phyloP scores from a whole-genome alignment of 2,888 invertebrate genomes.

The Athrips mouffetella region DNA sequence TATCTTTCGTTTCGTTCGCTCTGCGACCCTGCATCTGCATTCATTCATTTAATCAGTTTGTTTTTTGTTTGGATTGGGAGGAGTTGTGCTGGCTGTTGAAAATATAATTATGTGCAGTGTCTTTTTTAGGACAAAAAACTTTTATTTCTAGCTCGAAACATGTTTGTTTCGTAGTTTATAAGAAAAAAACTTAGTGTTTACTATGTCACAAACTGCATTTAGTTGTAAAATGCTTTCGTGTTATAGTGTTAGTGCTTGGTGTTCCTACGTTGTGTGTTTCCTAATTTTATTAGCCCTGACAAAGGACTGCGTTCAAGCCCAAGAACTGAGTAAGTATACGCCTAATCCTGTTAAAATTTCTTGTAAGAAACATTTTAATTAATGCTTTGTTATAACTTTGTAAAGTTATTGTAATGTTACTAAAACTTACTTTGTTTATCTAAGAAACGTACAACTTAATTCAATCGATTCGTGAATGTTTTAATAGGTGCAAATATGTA shows the following conservation, averaged over 20 bases:
- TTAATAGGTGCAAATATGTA: too few relatives aligned
- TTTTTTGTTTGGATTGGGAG: slow-evolving; percentile 10
- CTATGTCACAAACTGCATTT: slow-evolving; percentile 38
- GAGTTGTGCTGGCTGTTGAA: slow-evolving; percentile 30
- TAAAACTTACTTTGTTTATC: too few relatives aligned
- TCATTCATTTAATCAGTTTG: slow-evolving; percentile 8
- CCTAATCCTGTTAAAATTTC: slow-evolving; percentile 2
- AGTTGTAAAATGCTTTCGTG: slow-evolving; percentile 55
- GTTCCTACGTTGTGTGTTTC: slow-evolving; percentile 51
- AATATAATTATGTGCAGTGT: slow-evolving; percentile 43
- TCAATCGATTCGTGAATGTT: too few relatives aligned
- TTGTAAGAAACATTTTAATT: background rate
- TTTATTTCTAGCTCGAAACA: slow-evolving; percentile 25
- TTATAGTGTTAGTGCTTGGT: slow-evolving; percentile 54
- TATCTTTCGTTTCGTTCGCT: background rate
- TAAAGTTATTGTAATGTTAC: slow-evolving; percentile 1
- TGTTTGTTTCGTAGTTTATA: slow-evolving; percentile 15
- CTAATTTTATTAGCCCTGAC: slow-evolving; percentile 59
- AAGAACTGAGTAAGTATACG: slow-evolving; percentile 56
- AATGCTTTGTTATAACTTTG: background rate
- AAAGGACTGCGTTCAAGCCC: slow-evolving; percentile 59
- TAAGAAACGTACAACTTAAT: too few relatives aligned
- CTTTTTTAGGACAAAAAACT: slow-evolving; percentile 37
- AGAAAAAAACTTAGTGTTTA: slow-evolving; percentile 20
- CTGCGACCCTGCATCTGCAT: background rate